Base-by-base conservation (phyloP, 2,113 vertebrate genomes). In the Piaya cayana region DNA sequence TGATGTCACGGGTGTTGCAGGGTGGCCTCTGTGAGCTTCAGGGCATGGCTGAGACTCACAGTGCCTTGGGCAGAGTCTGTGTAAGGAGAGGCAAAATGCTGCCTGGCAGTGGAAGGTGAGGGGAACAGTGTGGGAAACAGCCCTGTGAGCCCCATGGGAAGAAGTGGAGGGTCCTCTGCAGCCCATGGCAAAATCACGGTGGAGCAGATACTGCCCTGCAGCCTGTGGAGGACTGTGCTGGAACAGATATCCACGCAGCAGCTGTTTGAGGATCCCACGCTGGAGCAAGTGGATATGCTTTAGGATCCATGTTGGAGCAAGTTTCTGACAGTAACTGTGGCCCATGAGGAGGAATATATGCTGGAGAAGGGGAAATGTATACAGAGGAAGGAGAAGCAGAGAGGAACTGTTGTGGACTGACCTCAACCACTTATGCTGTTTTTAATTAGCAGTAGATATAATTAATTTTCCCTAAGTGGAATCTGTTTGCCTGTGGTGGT, bases 21-120 rank as follows among this genome's bases (percentile, higher is more conserved):
- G 37, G 49, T 0, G 5, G 23, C 30, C 32, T 8, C 39, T 37
- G 18, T 37, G 65, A 4, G 36, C 6, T 0, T 0, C 62, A 53
- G 36, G 53, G n/a, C 43, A 78, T 0, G 0, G 50, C 58, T 13
- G 4, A 13, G 50, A 32, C 64, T 47, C 1, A 5, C 80, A n/a
- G 64, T 15, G 32, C 39, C 39, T 6, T 1, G 0, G 49, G 42
- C 19, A n/a, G 7, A 34, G 50, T 26, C 42, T 32, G 7, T 7
- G 26, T 34, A 2, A 30, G 27, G 4, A 15, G n/a, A 4, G 32
- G 45, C 12, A 75, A 14, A 68, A n/a, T 0, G 2, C 22, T 52
- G 20, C 32, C 22, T 0, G 0, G 23, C 12, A 3, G 29, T 10
- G 21, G 30, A 42, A 17, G 15, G 5, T 53, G 39, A 23, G 23